These are phyloP conservation scores for Stenotaenia linearis DNA, from an alignment of 2,888 invertebrate species.

Conservation along the genomic window DNA sequence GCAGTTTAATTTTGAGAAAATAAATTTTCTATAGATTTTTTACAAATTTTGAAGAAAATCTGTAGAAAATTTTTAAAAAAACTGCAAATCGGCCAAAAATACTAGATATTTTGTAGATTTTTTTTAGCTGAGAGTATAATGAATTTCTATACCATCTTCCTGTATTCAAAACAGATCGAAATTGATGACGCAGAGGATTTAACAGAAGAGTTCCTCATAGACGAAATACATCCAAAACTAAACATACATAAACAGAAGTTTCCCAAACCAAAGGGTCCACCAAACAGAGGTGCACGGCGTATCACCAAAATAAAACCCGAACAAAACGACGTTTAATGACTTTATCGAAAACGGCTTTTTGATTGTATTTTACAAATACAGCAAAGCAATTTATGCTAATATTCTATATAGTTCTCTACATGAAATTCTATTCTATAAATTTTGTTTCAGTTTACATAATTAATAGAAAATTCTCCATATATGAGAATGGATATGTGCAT, in stretches of 20 bases:
- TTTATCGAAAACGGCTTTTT: too few relatives aligned
- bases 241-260: constrained; percentile 84
- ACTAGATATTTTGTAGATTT: too few relatives aligned
- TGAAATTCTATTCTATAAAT: neutral
- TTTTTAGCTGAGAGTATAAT: too few relatives aligned
- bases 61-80: too few relatives aligned
- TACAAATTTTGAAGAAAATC: too few relatives aligned
- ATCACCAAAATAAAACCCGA: constrained; percentile 60
- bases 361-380: too few relatives aligned
- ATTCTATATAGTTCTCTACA: too few relatives aligned
- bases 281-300: constrained; percentile 83
- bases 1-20: too few relatives aligned
- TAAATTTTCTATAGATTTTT: too few relatives aligned
- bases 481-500: neutral
- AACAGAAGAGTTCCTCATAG: constrained; percentile 80
- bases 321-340: neutral
- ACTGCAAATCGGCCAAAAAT: too few relatives aligned
- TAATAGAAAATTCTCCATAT: neutral
- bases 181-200: constrained; percentile 84
- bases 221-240: constrained; percentile 89
- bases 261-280: constrained; percentile 94
- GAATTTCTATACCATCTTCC: neutral
- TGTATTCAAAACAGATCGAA: constrained; percentile 63
- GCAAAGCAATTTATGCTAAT: neutral
- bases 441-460: neutral